Conservation (phyloP, 1,140 invertebrate genomes). For the Elymnias hypermnestra region DNA sequence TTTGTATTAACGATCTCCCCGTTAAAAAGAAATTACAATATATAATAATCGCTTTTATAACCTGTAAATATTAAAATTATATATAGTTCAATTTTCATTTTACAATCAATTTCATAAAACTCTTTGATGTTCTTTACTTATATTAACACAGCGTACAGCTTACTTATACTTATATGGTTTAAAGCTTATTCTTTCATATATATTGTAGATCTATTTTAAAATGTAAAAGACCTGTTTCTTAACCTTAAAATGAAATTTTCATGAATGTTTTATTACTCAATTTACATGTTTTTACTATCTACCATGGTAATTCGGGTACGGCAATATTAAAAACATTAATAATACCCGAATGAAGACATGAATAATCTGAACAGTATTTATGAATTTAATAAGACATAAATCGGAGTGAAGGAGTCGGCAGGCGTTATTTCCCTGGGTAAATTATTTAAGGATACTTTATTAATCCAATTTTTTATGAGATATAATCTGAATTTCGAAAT, state of each 20-base stretch:
- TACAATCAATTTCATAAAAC: no score
- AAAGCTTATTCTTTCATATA: no score
- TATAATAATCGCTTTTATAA: no score
- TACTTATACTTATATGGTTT: no score
- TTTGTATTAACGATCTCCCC: no score
- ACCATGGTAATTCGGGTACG: neutral
- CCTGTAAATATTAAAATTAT: no score
- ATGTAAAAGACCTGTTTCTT: no score
- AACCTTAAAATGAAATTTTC: neutral
- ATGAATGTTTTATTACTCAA: neutral
- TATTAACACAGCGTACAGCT: no score
- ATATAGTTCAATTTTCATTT: no score
- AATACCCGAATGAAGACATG: conserved; percentile 3
- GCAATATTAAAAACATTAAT: conserved; percentile 4
- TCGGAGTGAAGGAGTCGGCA: neutral
- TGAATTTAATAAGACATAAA: conserved; percentile 12
- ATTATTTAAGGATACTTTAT: neutral
- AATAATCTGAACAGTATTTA: conserved; percentile 8
- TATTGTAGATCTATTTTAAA: no score
- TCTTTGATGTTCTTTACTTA: no score
- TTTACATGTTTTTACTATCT: neutral
- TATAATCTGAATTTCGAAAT: neutral
- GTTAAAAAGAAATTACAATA: no score
- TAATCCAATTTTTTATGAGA: neutral
- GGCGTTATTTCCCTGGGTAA: neutral